Base-by-base conservation (phyloP, 2,113 vertebrate species). In the Sylvia atricapilla region DNA sequence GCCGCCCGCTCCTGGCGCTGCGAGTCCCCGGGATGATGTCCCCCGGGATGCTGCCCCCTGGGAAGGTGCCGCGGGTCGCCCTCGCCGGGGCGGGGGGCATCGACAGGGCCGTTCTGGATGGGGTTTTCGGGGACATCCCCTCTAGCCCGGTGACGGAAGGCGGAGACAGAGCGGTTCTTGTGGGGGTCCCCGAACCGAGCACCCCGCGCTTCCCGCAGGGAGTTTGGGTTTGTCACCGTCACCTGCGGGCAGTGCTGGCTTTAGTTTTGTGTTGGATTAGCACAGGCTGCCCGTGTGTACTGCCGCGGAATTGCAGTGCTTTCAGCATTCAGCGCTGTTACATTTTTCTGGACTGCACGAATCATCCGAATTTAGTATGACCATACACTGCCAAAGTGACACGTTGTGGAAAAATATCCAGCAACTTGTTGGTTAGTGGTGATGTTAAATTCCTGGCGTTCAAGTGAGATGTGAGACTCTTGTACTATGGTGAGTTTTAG, bases 231-330 rank as follows among this genome's bases (percentile, higher is more conserved):
- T 27, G 60, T 27, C 78, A 18, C n/a, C 52, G 2, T 47, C 75
- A 13, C 52, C 68, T 6, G 46, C 30, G 46, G 60, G 22, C 86
- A 66, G 39, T 3, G 6, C 4, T 11, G 15, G 3, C 27, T 44
- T 30, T 6, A 9, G 14, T 22, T 70, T 16, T 7, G 2, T 24
- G 3, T 3, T 7, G 41, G 20, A 25, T 24, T 80, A 23, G 39
- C 5, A 0, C 6, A 5, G 41, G 47, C 70, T 20, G 4, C 5
- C 62, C 22, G 13, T 18, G 35, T 19, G 49, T 5, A 2, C 10
- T 49, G 35, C 46, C 22, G 4, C 7, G 49, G 13, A 22, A 6
- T 44, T 60, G 25, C 39, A 5, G 24, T 3, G 56, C 52, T 39
- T 62, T 25, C 37, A 14, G 24, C 31, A 1, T 33, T n/a, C 11